phyloP scores from a whole-genome alignment of 2,888 invertebrate species.

The Ormyrus labotus region DNA sequence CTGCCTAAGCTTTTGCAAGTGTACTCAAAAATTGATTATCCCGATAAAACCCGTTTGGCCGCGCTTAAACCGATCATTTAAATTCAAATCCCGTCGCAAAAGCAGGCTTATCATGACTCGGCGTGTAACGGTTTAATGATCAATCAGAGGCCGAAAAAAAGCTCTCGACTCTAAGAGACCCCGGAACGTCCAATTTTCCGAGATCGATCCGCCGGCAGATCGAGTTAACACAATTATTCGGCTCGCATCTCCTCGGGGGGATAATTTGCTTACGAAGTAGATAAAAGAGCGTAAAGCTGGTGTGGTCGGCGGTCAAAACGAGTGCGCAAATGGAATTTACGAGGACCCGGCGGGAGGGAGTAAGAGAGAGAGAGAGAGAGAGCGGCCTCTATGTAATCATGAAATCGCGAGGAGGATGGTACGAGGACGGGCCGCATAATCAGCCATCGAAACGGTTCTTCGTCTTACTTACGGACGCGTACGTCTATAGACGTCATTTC shows the following conservation, averaged over 20 bases:
- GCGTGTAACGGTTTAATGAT: background rate
- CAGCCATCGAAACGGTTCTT: constrained; percentile 62
- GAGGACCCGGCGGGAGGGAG: constrained; percentile 28
- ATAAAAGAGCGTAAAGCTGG: constrained; percentile 36
- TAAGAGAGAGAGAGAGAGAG: background rate
- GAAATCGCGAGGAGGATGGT: constrained; percentile 59
- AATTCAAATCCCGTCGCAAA: background rate
- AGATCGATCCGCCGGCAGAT: constrained; percentile 36
- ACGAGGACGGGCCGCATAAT: constrained; percentile 56
- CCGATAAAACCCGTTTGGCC: too few relatives aligned
- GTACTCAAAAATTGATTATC: too few relatives aligned
- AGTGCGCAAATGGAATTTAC: constrained; percentile 46
- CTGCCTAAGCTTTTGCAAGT: too few relatives aligned
- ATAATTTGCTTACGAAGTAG: constrained; percentile 53
- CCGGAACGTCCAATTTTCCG: constrained; percentile 40
- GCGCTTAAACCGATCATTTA: background rate
- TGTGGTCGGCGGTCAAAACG: constrained; percentile 4
- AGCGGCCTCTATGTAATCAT: constrained; percentile 60
- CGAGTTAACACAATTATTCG: constrained; percentile 53
- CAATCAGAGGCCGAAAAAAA: background rate
- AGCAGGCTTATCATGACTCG: constrained; percentile 13
- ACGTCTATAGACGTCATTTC: constrained; percentile 58
- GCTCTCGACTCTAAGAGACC: background rate
- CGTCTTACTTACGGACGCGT: constrained; percentile 33
- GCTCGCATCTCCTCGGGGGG: constrained; percentile 32